phyloP scores from a whole-genome alignment of 2,888 invertebrate genomes.

The Tribolium freemani region DNA sequence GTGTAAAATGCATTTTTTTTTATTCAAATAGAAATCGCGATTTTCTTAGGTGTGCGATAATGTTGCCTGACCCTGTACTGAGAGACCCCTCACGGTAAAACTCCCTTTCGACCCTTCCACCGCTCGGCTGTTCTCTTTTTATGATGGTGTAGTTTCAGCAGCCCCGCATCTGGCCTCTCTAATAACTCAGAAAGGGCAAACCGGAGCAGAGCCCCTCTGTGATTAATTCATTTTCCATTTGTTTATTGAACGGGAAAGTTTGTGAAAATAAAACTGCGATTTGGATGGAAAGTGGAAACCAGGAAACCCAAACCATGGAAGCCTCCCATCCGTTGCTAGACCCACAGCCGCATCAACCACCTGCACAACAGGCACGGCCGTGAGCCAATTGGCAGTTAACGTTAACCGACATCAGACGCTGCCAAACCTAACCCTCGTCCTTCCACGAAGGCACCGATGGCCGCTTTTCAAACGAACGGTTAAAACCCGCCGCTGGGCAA shows the following conservation, averaged over 20 bases:
- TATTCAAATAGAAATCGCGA: too few relatives aligned
- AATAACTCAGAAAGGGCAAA: background rate
- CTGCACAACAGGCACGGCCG: slow-evolving; percentile 9
- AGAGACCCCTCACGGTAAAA: background rate
- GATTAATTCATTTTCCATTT: background rate
- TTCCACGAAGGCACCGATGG: background rate
- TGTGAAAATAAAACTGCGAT: background rate
- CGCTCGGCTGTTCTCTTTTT: background rate
- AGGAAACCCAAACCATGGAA: too few relatives aligned
- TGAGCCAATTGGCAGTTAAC: slow-evolving; percentile 10
- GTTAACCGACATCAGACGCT: slow-evolving; percentile 8
- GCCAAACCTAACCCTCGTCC: slow-evolving; percentile 2
- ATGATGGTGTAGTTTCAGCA: background rate
- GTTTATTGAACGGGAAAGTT: background rate
- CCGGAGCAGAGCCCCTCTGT: background rate
- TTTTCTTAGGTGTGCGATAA: too few relatives aligned
- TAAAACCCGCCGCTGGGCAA: background rate
- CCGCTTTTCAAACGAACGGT: background rate
- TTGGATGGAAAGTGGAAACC: too few relatives aligned
- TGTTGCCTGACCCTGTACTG: too few relatives aligned
- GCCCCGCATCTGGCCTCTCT: background rate
- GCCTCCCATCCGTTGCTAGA: background rate
- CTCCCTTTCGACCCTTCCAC: background rate
- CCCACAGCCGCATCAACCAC: background rate
- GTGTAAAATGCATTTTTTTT: too few relatives aligned